Evolutionary conservation across 2,888 invertebrate species (phyloP), one percentile per base, ranked within the genome.

Genomic region (Chrysotoxum bicinctum): DNA sequence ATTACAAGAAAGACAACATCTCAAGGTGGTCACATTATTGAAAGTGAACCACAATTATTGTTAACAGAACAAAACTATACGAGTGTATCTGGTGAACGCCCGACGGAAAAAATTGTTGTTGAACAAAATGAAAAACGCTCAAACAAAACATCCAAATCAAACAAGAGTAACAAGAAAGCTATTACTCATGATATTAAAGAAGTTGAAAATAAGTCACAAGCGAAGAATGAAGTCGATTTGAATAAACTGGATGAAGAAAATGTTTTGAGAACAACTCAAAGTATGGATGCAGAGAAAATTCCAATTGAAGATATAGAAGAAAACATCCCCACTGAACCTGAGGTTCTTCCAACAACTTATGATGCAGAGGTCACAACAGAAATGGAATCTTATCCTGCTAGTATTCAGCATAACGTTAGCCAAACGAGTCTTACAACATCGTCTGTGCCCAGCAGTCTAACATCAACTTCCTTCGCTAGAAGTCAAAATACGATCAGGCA

Each of bases 1-100:
- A 90, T 89, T 74, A 87, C 90, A 16, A 91, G 89, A 78, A 91
- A 89, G 68, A 87, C 90, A n/a, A 89, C 87, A 56, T 89, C 89
- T 66, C 89, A 90, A 21, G 88, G 89, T 82, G 89, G 90, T 35
- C 88, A 88, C 5, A 87, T 87, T 10, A 87, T 87, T 1, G 88
- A 88, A 66, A 62, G 21, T 52, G 45, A 73, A 37, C 32, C 21
- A 32, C 43, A 84, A 43, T 16, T 19, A 16, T 14, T 26, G 16
- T 14, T 8, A 12, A 37, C 14, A 19, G 73, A 62, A 0, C 37
- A 35, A 10, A 16, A 14, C 7, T n/a, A n/a, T n/a, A n/a, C n/a
- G n/a, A 12, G 14, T 56, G 14, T 37, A 50, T 50, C 14, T 10
- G 0, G 5, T 1, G 35, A 56, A 35, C 1, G 1, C 23, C n/a